These are phyloP conservation scores for Heteronetta atricapilla DNA, from an alignment of 2,113 vertebrate species.

Conservation along the genomic window DNA sequence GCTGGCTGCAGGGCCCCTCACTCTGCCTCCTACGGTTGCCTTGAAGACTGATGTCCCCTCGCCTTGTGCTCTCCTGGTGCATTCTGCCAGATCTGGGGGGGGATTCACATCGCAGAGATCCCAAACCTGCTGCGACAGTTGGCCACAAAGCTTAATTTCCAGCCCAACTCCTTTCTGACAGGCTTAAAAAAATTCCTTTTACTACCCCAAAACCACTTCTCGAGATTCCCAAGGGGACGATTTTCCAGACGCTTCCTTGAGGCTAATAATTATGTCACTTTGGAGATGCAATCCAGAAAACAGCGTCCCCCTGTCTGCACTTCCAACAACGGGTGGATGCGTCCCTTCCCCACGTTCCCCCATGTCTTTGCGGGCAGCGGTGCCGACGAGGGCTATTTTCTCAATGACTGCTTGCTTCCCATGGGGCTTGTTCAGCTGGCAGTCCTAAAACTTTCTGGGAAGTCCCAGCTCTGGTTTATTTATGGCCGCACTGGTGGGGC, in stretches of 20 bases:
- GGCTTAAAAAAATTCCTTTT: not conserved
- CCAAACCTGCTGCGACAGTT: not conserved
- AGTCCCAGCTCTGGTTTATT: not conserved
- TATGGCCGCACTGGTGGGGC: not conserved
- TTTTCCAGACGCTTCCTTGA: not conserved
- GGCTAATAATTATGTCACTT: not conserved
- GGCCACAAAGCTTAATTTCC: not conserved
- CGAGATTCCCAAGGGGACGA: not conserved
- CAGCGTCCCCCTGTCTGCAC: not conserved
- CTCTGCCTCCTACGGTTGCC: not conserved
- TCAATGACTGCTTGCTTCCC: not conserved
- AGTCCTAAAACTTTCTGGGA: not conserved
- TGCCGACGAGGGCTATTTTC: not conserved
- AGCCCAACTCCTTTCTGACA: not conserved
- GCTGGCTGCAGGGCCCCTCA: not conserved
- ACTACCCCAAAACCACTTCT: not conserved
- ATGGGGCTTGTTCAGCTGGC: not conserved
- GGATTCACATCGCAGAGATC: fast-evolving
- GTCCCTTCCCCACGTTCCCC: no score
- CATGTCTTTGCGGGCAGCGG: not conserved
- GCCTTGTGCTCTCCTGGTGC: fast-evolving
- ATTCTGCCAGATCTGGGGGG: not conserved
- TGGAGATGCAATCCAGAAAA: not conserved
- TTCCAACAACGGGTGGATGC: not conserved
- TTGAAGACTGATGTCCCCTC: not conserved